These are phyloP conservation scores for Paramisgurnus dabryanus DNA, from an alignment of 2,113 vertebrate species.

Conservation along the genomic window DNA sequence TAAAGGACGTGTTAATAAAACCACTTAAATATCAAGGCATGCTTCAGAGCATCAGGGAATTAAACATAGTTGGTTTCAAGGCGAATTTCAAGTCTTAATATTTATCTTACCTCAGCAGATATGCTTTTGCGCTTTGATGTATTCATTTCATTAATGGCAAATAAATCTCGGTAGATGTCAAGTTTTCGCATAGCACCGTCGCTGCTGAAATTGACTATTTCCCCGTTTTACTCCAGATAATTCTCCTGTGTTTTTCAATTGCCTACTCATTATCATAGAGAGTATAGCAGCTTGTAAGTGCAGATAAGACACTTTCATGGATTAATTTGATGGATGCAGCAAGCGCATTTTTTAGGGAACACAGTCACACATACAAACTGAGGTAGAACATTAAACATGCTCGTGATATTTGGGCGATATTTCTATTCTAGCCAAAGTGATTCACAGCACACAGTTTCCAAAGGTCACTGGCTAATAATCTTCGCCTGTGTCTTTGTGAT, in stretches of 20 bases:
- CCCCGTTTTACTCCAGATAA: neutral
- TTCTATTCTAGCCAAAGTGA: neutral
- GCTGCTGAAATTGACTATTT: conserved; percentile 21
- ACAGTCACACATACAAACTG: neutral
- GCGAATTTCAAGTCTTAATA: neutral
- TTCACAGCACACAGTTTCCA: conserved; percentile 18
- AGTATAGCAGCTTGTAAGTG: conserved; percentile 16
- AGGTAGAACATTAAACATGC: neutral
- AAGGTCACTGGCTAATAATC: conserved; percentile 21
- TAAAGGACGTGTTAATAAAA: conserved; percentile 13
- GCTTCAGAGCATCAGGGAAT: neutral
- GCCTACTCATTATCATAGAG: conserved; percentile 11
- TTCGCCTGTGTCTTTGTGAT: neutral
- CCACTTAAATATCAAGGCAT: conserved; percentile 1
- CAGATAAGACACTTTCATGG: conserved; percentile 9
- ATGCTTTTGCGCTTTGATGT: neutral
- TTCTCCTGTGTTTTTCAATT: conserved; percentile 22
- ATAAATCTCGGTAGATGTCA: neutral
- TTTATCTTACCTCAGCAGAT: conserved; percentile 22
- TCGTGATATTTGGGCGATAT: neutral
- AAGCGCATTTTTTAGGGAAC: neutral
- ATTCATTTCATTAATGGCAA: conserved; percentile 18
- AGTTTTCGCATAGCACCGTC: neutral
- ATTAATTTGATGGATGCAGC: conserved; percentile 11
- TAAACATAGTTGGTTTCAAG: neutral